Evolutionary conservation across 2,113 vertebrate genomes (phyloP).

Genomic region (Sphaerodactylus townsendi): DNA sequence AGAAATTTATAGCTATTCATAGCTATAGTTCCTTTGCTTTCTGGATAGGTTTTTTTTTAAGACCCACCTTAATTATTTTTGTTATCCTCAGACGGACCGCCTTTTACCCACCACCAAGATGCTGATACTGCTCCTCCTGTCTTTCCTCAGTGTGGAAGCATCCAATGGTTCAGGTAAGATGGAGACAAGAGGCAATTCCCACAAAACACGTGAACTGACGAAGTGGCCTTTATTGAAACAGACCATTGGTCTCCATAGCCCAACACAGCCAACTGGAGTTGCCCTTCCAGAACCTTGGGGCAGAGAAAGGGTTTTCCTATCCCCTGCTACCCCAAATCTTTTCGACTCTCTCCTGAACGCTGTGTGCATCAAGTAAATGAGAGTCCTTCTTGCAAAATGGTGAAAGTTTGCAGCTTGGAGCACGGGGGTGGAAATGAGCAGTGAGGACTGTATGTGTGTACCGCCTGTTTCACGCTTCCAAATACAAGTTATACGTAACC

Average conservation of each 20-base stretch:
- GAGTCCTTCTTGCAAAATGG: too few species aligned
- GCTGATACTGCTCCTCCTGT: background rate
- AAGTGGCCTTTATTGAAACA: too few species aligned
- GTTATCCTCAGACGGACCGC: background rate
- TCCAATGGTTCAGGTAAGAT: background rate
- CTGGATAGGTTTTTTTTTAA: background rate
- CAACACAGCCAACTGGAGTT: too few species aligned
- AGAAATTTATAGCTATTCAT: background rate
- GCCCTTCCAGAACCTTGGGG: too few species aligned
- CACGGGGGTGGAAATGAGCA: background rate
- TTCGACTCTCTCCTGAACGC: too few species aligned
- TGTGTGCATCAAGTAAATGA: too few species aligned
- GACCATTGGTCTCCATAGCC: too few species aligned
- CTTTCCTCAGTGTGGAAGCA: background rate
- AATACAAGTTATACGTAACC: too few species aligned
- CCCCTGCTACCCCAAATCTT: too few species aligned
- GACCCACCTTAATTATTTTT: background rate
- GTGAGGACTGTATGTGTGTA: background rate
- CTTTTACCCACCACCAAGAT: background rate
- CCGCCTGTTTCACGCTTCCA: too few species aligned
- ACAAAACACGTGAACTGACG: too few species aligned
- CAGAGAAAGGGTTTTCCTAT: too few species aligned
- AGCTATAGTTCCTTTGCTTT: background rate
- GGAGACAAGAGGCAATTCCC: background rate
- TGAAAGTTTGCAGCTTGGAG: background rate